phyloP scores from a whole-genome alignment of 1,140 invertebrate species.

The Nautilus pompilius region DNA sequence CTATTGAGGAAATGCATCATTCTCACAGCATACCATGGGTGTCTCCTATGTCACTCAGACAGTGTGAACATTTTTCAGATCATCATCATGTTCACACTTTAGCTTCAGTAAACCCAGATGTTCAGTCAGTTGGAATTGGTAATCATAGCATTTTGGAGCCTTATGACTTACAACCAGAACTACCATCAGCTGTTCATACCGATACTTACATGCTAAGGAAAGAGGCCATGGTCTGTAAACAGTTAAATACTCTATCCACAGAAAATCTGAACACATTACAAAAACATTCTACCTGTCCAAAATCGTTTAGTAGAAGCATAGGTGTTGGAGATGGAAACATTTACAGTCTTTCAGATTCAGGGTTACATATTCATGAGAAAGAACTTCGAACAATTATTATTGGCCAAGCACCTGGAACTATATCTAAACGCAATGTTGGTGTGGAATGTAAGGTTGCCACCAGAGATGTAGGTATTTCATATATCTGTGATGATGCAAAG shows the following conservation, averaged over 20 bases:
- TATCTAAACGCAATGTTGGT: constrained; percentile 62
- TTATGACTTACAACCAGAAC: constrained; percentile 37
- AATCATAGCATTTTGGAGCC: constrained; percentile 42
- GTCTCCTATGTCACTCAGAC: not conserved
- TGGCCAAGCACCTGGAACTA: constrained; percentile 25
- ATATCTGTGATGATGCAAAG: constrained; percentile 43
- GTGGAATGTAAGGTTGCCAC: constrained; percentile 67
- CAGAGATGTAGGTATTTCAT: constrained; percentile 55
- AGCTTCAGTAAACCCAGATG: constrained; percentile 22
- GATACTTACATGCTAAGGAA: constrained; percentile 12
- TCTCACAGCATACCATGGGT: not conserved
- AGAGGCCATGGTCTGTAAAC: constrained; percentile 27
- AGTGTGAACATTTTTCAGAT: not conserved
- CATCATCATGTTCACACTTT: constrained; percentile 1
- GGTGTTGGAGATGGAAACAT: constrained; percentile 53
- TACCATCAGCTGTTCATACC: constrained; percentile 20
- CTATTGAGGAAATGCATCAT: not conserved
- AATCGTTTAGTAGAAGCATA: constrained; percentile 42
- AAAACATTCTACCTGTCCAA: constrained; percentile 12
- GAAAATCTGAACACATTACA: constrained; percentile 16
- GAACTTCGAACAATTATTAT: constrained; percentile 53
- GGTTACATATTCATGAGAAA: constrained; percentile 51
- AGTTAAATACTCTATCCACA: constrained; percentile 18
- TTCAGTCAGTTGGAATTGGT: constrained; percentile 44
- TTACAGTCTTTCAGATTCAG: constrained; percentile 29